These are phyloP conservation scores for Epinotia bilunana DNA, from an alignment of 2,888 invertebrate species.

Conservation along the genomic window DNA sequence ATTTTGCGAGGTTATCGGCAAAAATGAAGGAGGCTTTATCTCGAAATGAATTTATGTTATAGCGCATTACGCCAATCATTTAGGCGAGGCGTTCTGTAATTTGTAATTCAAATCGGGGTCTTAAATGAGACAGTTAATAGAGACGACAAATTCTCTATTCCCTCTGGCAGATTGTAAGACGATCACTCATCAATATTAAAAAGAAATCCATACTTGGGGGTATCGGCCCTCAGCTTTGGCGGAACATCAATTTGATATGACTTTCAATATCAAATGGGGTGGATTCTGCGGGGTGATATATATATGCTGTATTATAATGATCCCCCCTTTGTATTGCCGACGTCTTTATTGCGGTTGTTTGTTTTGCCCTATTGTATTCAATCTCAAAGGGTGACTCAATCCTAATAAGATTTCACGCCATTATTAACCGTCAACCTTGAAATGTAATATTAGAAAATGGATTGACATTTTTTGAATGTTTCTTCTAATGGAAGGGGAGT, in stretches of 20 bases:
- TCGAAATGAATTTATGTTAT: conserved; percentile 11
- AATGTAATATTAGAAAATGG: not conserved
- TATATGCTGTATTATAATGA: conserved; percentile 62
- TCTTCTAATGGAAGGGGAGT: not conserved
- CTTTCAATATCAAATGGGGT: conserved; percentile 60
- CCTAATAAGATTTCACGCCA: conserved; percentile 38
- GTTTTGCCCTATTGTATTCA: conserved; percentile 41
- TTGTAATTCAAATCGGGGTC: conserved; percentile 32
- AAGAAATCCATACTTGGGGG: conserved; percentile 55
- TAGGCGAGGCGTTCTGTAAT: conserved; percentile 27
- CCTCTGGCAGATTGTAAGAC: conserved; percentile 19
- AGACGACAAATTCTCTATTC: conserved; percentile 20
- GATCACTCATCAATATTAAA: conserved; percentile 53
- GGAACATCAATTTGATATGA: conserved; percentile 63
- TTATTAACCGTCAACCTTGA: conserved; percentile 26
- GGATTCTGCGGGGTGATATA: conserved; percentile 59
- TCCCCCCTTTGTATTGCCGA: conserved; percentile 59
- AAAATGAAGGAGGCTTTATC: conserved; percentile 46
- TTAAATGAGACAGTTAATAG: conserved; percentile 33
- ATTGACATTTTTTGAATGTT: not conserved
- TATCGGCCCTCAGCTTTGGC: conserved; percentile 51
- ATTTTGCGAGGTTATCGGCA: conserved; percentile 33
- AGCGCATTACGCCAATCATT: conserved; percentile 16
- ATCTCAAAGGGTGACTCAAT: conserved; percentile 24
- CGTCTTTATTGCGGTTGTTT: conserved; percentile 62